Base-by-base conservation (phyloP, 1,140 invertebrate genomes). In the Scaptomyza hsui region DNA sequence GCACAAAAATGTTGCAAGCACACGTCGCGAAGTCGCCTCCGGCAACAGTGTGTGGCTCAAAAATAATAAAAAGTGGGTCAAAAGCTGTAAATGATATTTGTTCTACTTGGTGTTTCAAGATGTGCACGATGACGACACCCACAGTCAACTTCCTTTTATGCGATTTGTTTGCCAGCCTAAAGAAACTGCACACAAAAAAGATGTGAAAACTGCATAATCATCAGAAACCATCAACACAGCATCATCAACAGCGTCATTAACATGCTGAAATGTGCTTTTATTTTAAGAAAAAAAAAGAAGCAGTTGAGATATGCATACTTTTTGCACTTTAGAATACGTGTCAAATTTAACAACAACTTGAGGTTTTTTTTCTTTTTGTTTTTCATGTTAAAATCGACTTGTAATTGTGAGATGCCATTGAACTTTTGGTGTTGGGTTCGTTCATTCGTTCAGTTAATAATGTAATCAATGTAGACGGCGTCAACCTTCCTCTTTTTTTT, bases 11-110 rank as follows among this genome's bases (percentile, higher is more conserved):
- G 10, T 29, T 29, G 51, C 51, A 39, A n/a, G n/a, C 72, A 85
- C 78, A 86, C 63, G 81, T 64, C 79, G 56, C 69, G 64, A 60
- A 63, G 59, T 65, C 41, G 77, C 82, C 75, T 59, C 72, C 61
- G 64, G 81, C 82, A 29, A 82, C 82, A 29, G 6, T 29, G 26
- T 52, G 42, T 55, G 78, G 81, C 72, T 64, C 12, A 69, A 81
- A 78, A 88, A 29, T 29, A 88, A 29, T 29, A 69, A 88, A 86
- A 88, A 78, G 82, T 86, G 78, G 82, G 82, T 86, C 82, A 88
- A 78, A 85, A 88, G 86, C 78, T 88, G 82, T 72, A 86, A 86
- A 86, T 86, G 82, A 86, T 86, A 86, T 86, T 88, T 86, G 81
- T 86, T 88, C 82, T 88, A 86, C 78, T 86, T 88, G 82, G 82